These are phyloP conservation scores for Melanotaenia nigrans DNA, from an alignment of 2,797 vertebrate genomes.

Conservation along the genomic window DNA sequence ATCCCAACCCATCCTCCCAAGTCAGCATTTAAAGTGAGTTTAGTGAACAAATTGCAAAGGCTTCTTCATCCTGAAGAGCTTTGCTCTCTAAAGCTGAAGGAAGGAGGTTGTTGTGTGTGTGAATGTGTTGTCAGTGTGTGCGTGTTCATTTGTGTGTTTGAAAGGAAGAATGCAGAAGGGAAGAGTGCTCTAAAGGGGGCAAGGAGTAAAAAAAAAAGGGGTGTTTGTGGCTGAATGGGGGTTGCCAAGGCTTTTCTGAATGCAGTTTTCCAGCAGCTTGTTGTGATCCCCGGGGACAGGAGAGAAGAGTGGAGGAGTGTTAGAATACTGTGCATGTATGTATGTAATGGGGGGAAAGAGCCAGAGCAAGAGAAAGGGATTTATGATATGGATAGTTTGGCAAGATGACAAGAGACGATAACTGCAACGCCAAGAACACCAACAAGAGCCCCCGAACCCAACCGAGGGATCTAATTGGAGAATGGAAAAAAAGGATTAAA, in stretches of 20 bases:
- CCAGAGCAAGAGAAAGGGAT: slow-evolving; percentile 39
- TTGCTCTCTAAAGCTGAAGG: slow-evolving; percentile 46
- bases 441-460: slow-evolving; percentile 62
- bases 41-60: slow-evolving; percentile 73
- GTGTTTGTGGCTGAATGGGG: slow-evolving; percentile 76
- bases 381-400: slow-evolving; percentile 75
- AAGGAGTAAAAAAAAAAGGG: slow-evolving; percentile 55
- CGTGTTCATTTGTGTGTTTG: slow-evolving; percentile 38
- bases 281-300: slow-evolving; percentile 78
- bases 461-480: slow-evolving; percentile 72
- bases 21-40: slow-evolving; percentile 72
- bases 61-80: slow-evolving; percentile 55
- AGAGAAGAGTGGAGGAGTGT: slow-evolving; percentile 43
- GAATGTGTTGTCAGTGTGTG: slow-evolving; percentile 24
- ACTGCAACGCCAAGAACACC: slow-evolving; percentile 45
- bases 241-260: slow-evolving; percentile 85
- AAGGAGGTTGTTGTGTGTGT: slow-evolving; percentile 51
- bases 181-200: slow-evolving; percentile 70
- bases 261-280: slow-evolving; percentile 83
- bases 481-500: slow-evolving; percentile 74
- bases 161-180: slow-evolving; percentile 55
- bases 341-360: background rate
- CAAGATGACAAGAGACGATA: slow-evolving; percentile 55
- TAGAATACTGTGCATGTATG: slow-evolving; percentile 33
- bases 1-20: slow-evolving; percentile 49